Conservation (phyloP, 2,888 invertebrate species). For the Azorinus chamasolen region DNA sequence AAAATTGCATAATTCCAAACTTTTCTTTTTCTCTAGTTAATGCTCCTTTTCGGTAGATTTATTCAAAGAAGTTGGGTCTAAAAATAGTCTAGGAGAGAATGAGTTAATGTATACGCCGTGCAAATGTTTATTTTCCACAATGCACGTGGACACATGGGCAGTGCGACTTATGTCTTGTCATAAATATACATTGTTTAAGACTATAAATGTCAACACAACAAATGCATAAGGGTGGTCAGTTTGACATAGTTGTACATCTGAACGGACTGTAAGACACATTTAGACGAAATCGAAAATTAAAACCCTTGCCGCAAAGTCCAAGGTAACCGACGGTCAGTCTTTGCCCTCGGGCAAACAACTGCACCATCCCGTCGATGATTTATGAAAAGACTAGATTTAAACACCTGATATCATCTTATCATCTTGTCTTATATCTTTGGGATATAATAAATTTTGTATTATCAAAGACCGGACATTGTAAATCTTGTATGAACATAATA, state of each 20-base stretch:
- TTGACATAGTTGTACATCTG: slow-evolving; percentile 4
- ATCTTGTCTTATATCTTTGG: slow-evolving; percentile 21
- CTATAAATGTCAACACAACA: slow-evolving; percentile 26
- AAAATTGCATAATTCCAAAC: no score
- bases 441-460: slow-evolving; percentile 56
- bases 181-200: no score
- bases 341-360: slow-evolving; percentile 24
- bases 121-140: no score
- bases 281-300: slow-evolving; percentile 19
- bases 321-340: slow-evolving; percentile 21
- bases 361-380: slow-evolving; percentile 32
- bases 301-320: slow-evolving; percentile 25
- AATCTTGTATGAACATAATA: slow-evolving; percentile 47
- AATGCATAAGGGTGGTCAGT: slow-evolving; percentile 10
- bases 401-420: slow-evolving; percentile 36
- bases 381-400: slow-evolving; percentile 48
- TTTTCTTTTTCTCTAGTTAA: no score
- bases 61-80: no score
- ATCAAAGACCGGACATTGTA: slow-evolving; percentile 46
- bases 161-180: no score
- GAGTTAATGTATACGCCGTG: no score
- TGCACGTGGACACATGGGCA: no score
- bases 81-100: no score
- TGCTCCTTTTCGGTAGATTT: no score
- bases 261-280: slow-evolving; percentile 6